Evolutionary conservation across 2,797 vertebrate genomes (phyloP).

Genomic region (Psittacula derbiana): DNA sequence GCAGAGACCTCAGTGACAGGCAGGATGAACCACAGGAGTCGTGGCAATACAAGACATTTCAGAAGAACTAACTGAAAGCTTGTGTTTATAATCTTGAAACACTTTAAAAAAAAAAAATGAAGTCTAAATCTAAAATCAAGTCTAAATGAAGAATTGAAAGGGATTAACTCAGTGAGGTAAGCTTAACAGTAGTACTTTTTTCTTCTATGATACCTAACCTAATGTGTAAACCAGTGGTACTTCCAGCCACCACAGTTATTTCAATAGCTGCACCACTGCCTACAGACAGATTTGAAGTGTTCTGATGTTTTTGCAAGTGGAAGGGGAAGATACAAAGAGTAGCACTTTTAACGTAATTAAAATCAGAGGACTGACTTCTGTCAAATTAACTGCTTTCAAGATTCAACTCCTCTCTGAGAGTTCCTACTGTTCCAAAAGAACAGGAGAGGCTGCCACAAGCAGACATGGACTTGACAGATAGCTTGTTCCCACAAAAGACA

Average conservation of each 20-base stretch:
- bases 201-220: background rate
- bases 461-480: rapidly evolving
- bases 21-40: background rate
- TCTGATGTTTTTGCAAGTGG: background rate
- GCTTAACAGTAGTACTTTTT: background rate
- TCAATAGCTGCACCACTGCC: background rate
- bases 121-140: background rate
- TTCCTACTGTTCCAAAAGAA: background rate
- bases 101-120: background rate
- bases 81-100: background rate
- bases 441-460: background rate
- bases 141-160: background rate
- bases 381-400: background rate
- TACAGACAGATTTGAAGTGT: background rate
- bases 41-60: rapidly evolving
- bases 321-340: background rate
- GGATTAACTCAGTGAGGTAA: background rate
- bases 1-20: background rate
- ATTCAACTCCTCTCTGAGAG: background rate
- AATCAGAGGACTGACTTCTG: background rate
- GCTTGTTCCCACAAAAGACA: background rate
- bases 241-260: background rate
- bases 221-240: background rate
- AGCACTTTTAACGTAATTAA: background rate
- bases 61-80: background rate